phyloP scores from a whole-genome alignment of 2,797 vertebrate genomes.

The Apogon talboti region DNA sequence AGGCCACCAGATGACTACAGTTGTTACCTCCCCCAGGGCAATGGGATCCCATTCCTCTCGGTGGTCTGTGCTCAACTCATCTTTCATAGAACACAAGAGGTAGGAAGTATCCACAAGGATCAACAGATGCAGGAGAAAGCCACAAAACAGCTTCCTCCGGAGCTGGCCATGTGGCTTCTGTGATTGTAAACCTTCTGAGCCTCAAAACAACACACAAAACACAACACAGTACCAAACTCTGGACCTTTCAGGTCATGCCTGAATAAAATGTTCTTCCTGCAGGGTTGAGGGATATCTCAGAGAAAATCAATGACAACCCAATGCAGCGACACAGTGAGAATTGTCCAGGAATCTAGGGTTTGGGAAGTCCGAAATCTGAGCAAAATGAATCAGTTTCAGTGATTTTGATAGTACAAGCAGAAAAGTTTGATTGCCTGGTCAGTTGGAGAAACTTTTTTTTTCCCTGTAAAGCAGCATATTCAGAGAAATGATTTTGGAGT shows the following conservation, averaged over 20 bases:
- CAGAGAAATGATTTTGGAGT: slow-evolving; percentile 21
- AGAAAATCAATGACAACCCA: slow-evolving; percentile 19
- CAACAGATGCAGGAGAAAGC: slow-evolving; percentile 69
- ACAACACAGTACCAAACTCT: slow-evolving; percentile 1
- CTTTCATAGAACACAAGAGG: slow-evolving; percentile 75
- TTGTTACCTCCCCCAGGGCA: slow-evolving; percentile 63
- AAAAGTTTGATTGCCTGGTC: slow-evolving; percentile 61
- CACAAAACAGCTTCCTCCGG: slow-evolving; percentile 70
- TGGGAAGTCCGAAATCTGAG: slow-evolving; percentile 14
- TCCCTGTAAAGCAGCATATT: slow-evolving; percentile 21
- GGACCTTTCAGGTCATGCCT: slow-evolving; percentile 4
- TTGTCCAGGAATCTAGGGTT: background rate
- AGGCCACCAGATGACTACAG: slow-evolving; percentile 71
- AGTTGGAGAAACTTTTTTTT: slow-evolving; percentile 36
- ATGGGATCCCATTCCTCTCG: slow-evolving; percentile 66
- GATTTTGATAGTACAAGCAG: slow-evolving; percentile 23
- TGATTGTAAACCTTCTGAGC: slow-evolving; percentile 49
- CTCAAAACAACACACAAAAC: slow-evolving; percentile 42
- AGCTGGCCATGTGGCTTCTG: slow-evolving; percentile 49
- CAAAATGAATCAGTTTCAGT: slow-evolving; percentile 16
- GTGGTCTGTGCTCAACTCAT: slow-evolving; percentile 80
- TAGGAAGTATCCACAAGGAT: slow-evolving; percentile 71
- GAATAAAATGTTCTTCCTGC: background rate
- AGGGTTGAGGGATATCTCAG: background rate
- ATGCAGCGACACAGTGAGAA: background rate